Conservation (phyloP, 2,797 vertebrate genomes). For the Hemitrygon akajei region DNA sequence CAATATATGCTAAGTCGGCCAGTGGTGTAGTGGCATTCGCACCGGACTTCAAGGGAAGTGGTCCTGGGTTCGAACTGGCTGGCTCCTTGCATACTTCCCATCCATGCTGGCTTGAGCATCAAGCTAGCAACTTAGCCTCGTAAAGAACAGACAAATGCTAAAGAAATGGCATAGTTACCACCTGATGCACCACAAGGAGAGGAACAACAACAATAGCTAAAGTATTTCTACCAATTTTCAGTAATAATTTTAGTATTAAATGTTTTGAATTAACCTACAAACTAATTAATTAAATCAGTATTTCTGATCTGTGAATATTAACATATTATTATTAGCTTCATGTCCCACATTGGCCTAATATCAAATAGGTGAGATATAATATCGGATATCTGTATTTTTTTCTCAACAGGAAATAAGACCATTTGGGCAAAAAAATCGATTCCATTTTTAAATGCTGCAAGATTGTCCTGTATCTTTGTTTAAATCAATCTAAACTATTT, state of each 20-base stretch:
- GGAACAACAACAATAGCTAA: too few species aligned
- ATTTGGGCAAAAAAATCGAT: neutral
- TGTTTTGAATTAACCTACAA: neutral
- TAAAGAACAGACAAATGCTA: too few species aligned
- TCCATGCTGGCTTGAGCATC: too few species aligned
- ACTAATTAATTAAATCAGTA: neutral
- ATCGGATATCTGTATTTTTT: neutral
- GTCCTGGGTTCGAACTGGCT: too few species aligned
- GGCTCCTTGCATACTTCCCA: too few species aligned
- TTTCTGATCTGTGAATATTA: neutral
- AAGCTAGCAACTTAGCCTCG: too few species aligned
- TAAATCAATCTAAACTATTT: constrained; percentile 6
- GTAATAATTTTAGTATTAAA: neutral
- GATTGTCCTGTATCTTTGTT: neutral
- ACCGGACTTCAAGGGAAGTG: too few species aligned
- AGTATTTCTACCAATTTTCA: neutral
- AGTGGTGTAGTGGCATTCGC: too few species aligned
- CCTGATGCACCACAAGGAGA: too few species aligned
- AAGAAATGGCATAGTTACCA: too few species aligned
- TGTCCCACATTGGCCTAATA: neutral
- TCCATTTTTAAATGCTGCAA: neutral
- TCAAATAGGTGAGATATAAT: neutral
- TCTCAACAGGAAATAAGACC: neutral
- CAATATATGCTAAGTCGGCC: neutral
- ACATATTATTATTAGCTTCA: neutral